Percentiles rank a stretch among this genome's conserved stretches.
These are phyloP conservation scores for Diplazon laetatorius DNA, from an alignment of 2,888 invertebrate species.

Conservation along the genomic window DNA sequence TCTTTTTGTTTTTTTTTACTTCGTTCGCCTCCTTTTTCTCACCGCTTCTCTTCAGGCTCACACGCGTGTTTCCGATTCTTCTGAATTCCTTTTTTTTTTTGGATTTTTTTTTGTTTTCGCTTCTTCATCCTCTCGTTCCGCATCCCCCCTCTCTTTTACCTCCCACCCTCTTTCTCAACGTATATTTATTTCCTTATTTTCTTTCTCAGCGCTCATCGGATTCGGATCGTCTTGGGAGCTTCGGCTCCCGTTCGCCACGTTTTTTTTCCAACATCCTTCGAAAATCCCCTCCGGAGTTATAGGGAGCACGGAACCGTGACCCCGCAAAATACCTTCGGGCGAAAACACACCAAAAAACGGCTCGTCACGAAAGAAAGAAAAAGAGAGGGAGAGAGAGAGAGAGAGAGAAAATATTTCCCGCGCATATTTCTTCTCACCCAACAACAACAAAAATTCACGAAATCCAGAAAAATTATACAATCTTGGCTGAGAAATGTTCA, in stretches of 20 bases:
- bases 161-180: constrained; percentile 22
- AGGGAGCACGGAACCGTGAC: constrained; percentile 58
- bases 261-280: constrained; percentile 17
- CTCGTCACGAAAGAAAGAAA: too few relatives aligned
- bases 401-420: too few relatives aligned
- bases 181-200: constrained; percentile 40
- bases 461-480: constrained; percentile 50
- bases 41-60: constrained; percentile 31
- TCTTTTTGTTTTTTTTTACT: constrained; percentile 4
- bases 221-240: not conserved
- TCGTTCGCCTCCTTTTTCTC: constrained; percentile 5
- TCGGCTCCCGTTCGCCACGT: constrained; percentile 24
- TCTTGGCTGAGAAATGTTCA: too few relatives aligned
- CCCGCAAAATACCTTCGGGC: constrained; percentile 49
- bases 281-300: constrained; percentile 37
- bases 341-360: too few relatives aligned
- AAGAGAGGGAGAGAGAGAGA: too few relatives aligned
- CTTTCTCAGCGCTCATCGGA: constrained; percentile 29
- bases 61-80: constrained; percentile 46
- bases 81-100: too few relatives aligned
- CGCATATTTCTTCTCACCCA: constrained; percentile 38
- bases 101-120: constrained; percentile 35
- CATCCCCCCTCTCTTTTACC: constrained; percentile 23
- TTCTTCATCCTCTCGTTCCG: constrained; percentile 3
- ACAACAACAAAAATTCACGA: constrained; percentile 46